These are phyloP conservation scores for Macropus fuliginosus DNA, from an alignment of 2,797 vertebrate species.

Conservation along the genomic window DNA sequence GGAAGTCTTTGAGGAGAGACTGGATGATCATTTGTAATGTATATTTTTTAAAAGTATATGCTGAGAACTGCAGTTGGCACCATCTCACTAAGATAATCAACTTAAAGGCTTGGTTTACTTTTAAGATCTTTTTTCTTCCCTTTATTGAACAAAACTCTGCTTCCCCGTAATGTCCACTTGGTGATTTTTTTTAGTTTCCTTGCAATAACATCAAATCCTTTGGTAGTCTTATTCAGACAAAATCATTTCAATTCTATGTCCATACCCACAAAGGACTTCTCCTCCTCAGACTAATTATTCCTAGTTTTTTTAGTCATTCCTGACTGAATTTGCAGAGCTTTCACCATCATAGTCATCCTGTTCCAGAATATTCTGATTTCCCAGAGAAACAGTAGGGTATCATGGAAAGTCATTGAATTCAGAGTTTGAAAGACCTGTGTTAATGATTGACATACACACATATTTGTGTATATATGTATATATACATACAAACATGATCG, in stretches of 20 bases:
- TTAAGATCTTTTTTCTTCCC: background rate
- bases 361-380: background rate
- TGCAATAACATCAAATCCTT: background rate
- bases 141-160: background rate
- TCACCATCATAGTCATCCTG: background rate
- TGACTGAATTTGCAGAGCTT: background rate
- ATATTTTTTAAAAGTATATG: background rate
- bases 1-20: too few relatives aligned
- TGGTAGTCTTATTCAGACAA: background rate
- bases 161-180: background rate
- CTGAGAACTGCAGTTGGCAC: background rate
- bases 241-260: background rate
- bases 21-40: too few relatives aligned
- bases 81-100: background rate
- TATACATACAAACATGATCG: too few relatives aligned
- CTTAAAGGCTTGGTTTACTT: background rate
- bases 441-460: too few relatives aligned
- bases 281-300: background rate
- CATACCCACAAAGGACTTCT: background rate
- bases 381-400: background rate
- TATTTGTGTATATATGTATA: too few relatives aligned
- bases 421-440: too few relatives aligned
- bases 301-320: background rate
- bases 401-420: too few relatives aligned
- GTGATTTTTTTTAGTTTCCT: background rate